Percentiles rank a stretch among this genome's conserved stretches.
Evolutionary conservation across 2,113 vertebrate species (phyloP).

Genomic region (Heterocephalus glaber): DNA sequence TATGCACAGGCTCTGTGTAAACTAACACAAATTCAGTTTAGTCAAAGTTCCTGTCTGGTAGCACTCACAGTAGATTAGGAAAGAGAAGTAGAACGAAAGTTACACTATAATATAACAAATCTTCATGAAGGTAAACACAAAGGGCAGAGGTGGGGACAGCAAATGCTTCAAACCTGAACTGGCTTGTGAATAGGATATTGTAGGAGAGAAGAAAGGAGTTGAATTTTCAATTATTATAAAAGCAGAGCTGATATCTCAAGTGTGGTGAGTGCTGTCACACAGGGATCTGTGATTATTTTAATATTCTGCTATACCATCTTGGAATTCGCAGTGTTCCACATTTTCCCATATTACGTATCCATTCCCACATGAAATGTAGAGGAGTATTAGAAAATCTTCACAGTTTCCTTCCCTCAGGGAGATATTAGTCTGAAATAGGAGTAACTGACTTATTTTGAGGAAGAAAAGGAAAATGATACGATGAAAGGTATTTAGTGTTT

Average conservation of each 20-base stretch:
- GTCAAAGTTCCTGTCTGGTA: not conserved
- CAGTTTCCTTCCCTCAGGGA: not conserved
- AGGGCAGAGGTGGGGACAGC: not conserved
- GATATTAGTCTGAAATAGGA: not conserved
- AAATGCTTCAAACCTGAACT: not conserved
- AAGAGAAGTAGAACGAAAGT: not conserved
- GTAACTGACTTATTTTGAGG: not conserved
- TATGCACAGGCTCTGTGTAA: not conserved
- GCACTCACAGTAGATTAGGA: not conserved
- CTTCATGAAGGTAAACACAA: not conserved
- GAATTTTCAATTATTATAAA: not conserved
- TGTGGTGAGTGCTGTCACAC: too few relatives aligned
- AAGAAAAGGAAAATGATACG: not conserved
- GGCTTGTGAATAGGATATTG: not conserved
- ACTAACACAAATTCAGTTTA: not conserved
- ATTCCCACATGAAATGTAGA: not conserved
- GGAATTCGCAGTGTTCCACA: not conserved
- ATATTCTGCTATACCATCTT: not conserved
- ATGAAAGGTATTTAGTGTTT: not conserved
- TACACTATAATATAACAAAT: not conserved
- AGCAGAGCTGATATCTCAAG: not conserved
- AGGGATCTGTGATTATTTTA: not conserved
- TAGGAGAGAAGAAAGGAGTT: not conserved
- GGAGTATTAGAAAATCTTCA: not conserved
- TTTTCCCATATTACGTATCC: not conserved